Evolutionary conservation across 2,888 invertebrate genomes (phyloP), one percentile per base, ranked within the genome.

Genomic region (Seira sanloemensis): DNA sequence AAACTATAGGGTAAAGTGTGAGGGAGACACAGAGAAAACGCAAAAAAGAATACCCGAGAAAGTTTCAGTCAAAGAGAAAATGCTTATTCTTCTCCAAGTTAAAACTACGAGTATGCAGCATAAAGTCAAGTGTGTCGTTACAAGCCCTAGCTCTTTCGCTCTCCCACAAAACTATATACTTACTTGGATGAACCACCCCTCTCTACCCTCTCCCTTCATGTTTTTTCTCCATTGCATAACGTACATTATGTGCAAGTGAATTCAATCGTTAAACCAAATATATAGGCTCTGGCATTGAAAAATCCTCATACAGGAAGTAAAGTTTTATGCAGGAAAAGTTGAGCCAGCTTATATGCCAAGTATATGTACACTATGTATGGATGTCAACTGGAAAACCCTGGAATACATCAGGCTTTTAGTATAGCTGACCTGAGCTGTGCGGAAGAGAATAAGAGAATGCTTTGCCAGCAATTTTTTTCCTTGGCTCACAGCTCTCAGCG

Each of bases 31-130:
- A n/a, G 37, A 12, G 37, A 37, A 37, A 37, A 37, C 5, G 37
- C 5, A 37, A 12, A 37, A 12, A 37, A 37, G 37, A 27, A 7
- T 5, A 54, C 50, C 73, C 79, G 79, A 79, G 79, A 79, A 79
- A 79, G 79, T 67, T 78, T 58, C 9, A 62, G 78, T 62, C 66
- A 37, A 71, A 71, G 78, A 78, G 79, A 79, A 79, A 79, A 73
- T 71, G 72, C 73, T 79, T 79, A 23, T 62, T 78, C 54, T 78
- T 37, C 12, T 37, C 37, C 37, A 7, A 7, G 37, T 37, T n/a
- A 37, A 37, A 37, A 37, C 37, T 7, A 37, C 37, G 37, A 37
- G 37, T 37, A 12, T 7, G 37, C 12, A 37, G 37, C 37, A 37
- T 37, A 37, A 37, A 37, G 37, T 37, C 37, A 37, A 37, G 37